phyloP scores from a whole-genome alignment of 2,113 vertebrate genomes.

The Cephalopholis sonnerati region DNA sequence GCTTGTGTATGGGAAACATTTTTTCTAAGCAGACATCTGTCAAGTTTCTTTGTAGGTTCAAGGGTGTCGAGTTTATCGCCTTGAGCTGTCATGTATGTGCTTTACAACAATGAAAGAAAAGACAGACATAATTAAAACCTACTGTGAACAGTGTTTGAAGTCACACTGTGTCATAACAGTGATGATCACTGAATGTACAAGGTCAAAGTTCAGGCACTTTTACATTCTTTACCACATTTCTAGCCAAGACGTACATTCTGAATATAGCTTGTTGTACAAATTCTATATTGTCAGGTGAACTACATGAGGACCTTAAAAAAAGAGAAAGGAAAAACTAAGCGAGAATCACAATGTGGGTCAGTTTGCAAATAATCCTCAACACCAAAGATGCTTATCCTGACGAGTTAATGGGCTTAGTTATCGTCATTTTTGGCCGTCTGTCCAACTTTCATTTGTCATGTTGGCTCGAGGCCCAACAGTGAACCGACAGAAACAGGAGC shows the following conservation, averaged over 20 bases:
- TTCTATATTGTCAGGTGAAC: background rate
- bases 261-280: too few relatives aligned
- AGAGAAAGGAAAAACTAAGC: background rate
- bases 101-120: background rate
- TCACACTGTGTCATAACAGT: background rate
- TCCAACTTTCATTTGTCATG: slow-evolving; percentile 32
- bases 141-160: background rate
- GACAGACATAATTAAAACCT: background rate
- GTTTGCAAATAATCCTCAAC: slow-evolving; percentile 50
- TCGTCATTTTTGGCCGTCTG: slow-evolving; percentile 44
- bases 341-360: slow-evolving; percentile 49
- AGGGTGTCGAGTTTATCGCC: background rate
- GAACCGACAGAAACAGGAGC: slow-evolving; percentile 17
- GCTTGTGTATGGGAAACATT: background rate
- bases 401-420: slow-evolving; percentile 58
- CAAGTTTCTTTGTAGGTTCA: background rate
- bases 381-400: slow-evolving; percentile 57
- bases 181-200: background rate
- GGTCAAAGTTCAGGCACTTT: background rate
- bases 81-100: background rate
- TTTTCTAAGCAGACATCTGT: too few relatives aligned
- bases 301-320: background rate
- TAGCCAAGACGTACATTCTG: too few relatives aligned
- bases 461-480: background rate
- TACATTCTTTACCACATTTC: too few relatives aligned